These are phyloP conservation scores for Dione vanillae DNA, from an alignment of 2,888 invertebrate genomes.

Conservation along the genomic window DNA sequence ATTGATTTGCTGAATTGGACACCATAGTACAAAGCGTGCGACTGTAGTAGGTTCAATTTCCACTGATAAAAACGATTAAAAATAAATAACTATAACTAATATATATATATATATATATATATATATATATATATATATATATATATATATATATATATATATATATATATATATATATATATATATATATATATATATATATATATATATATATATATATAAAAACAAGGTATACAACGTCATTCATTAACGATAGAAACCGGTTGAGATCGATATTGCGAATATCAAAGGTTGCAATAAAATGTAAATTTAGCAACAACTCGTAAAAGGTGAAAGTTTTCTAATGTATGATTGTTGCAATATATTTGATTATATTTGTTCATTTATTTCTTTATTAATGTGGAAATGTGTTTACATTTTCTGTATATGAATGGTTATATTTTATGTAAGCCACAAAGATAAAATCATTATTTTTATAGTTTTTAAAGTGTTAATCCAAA, in stretches of 20 bases:
- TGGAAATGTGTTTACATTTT: too few relatives aligned
- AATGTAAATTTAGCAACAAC: slow-evolving; percentile 32
- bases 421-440: too few relatives aligned
- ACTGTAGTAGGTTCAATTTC: too few relatives aligned
- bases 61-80: too few relatives aligned
- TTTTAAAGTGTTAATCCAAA: too few relatives aligned
- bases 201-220: background rate
- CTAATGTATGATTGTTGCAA: slow-evolving; percentile 17
- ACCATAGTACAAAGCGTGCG: too few relatives aligned
- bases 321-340: slow-evolving; percentile 37
- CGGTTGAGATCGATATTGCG: slow-evolving; percentile 31
- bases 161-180: background rate
- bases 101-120: background rate
- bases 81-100: too few relatives aligned
- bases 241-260: slow-evolving; percentile 26
- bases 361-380: background rate
- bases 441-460: too few relatives aligned
- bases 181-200: background rate
- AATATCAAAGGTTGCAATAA: slow-evolving; percentile 31
- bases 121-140: background rate
- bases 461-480: too few relatives aligned
- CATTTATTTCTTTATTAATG: too few relatives aligned
- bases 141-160: too few relatives aligned
- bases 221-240: slow-evolving; percentile 18
- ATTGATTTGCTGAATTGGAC: too few relatives aligned